Evolutionary conservation across 2,888 invertebrate species (phyloP).

Genomic region (Xanthostigma xanthostigma): DNA sequence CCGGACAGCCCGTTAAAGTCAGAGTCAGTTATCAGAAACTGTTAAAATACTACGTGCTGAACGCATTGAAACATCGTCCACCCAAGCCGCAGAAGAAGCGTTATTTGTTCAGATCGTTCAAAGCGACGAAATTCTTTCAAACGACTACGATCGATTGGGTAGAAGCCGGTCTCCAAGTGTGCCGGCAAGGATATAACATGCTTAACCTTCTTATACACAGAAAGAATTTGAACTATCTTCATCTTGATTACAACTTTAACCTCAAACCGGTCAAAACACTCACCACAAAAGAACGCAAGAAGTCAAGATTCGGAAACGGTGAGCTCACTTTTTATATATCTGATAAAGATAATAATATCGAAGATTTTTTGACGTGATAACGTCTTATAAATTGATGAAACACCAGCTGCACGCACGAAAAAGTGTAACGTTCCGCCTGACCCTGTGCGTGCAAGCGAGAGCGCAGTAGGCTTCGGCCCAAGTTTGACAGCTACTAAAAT

Average conservation of each 20-base stretch:
- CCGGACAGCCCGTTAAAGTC: slow-evolving; percentile 96
- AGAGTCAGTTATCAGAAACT: slow-evolving; percentile 98
- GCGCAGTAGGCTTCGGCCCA: too few relatives aligned
- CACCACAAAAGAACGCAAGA: slow-evolving; percentile 98
- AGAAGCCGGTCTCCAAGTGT: slow-evolving; percentile 95
- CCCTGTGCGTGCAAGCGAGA: too few relatives aligned
- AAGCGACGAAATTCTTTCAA: slow-evolving; percentile 99
- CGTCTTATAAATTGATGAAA: too few relatives aligned
- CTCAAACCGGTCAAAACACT: slow-evolving; percentile 98
- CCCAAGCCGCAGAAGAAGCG: slow-evolving; percentile 99
- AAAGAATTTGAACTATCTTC: slow-evolving; percentile 97
- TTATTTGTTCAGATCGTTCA: slow-evolving; percentile 96
- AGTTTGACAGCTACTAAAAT: too few relatives aligned
- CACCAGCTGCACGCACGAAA: too few relatives aligned
- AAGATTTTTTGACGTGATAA: too few relatives aligned
- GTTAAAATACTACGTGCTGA: slow-evolving; percentile 94
- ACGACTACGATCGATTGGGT: slow-evolving; percentile 99
- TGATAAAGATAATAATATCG: slow-evolving; percentile 2
- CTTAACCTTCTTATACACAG: slow-evolving; percentile 95
- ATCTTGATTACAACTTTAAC: slow-evolving; percentile 99
- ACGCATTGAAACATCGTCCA: slow-evolving; percentile 91
- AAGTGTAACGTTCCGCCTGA: too few relatives aligned
- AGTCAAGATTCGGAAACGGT: slow-evolving; percentile 93
- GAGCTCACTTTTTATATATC: slow-evolving; percentile 20
- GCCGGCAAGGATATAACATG: slow-evolving; percentile 99